A percentile compares a stretch with the other conserved stretches of the same genome.
Evolutionary conservation across 2,797 vertebrate genomes (phyloP).

Genomic region (Telmatherina bonti): DNA sequence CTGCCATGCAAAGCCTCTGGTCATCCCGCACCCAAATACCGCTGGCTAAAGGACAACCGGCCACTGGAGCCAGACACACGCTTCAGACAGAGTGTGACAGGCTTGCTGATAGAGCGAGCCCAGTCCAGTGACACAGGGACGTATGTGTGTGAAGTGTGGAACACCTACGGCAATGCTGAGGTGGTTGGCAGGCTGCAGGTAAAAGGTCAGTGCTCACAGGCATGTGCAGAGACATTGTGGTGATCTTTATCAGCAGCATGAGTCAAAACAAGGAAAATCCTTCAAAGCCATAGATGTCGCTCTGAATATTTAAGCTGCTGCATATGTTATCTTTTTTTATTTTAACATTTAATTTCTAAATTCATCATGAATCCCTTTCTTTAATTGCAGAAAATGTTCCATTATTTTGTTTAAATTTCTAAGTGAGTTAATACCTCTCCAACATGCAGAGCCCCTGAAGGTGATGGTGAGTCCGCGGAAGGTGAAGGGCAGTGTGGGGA

Average conservation of each 20-base stretch:
- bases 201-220: slow-evolving; percentile 89
- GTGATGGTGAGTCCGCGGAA: slow-evolving; percentile 93
- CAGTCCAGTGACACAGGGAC: slow-evolving; percentile 91
- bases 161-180: slow-evolving; percentile 94
- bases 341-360: background rate
- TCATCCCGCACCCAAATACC: slow-evolving; percentile 94
- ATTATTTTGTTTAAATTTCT: background rate
- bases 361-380: background rate
- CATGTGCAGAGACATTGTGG: background rate
- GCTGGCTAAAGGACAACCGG: slow-evolving; percentile 97
- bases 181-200: slow-evolving; percentile 91
- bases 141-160: slow-evolving; percentile 98
- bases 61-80: slow-evolving; percentile 95
- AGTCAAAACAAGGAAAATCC: slow-evolving; percentile 1
- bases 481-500: slow-evolving; percentile 96
- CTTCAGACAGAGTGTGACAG: slow-evolving; percentile 92
- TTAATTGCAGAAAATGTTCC: background rate
- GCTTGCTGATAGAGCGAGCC: slow-evolving; percentile 92
- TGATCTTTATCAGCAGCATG: slow-evolving; percentile 1
- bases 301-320: background rate
- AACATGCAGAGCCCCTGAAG: slow-evolving; percentile 89
- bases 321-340: background rate
- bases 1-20: slow-evolving; percentile 97
- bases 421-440: slow-evolving; percentile 14
- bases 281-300: background rate